These are phyloP conservation scores for Zosterops japonicus DNA, from an alignment of 2,113 vertebrate species.

Conservation along the genomic window DNA sequence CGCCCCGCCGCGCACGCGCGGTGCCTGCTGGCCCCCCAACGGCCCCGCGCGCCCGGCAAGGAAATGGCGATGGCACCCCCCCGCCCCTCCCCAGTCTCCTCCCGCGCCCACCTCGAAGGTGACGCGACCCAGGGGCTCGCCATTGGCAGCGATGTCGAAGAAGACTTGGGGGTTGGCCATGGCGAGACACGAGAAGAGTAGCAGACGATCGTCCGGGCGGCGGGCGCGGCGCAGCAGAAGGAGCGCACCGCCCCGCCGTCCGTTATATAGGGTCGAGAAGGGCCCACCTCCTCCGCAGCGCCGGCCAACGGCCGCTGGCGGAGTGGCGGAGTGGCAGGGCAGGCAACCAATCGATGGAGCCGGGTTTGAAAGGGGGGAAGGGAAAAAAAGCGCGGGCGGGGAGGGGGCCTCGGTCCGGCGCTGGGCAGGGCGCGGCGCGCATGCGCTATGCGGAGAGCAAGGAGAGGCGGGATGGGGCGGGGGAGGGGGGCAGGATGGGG, in stretches of 20 bases:
- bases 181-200: not conserved
- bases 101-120: conserved; percentile 76
- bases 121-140: conserved; percentile 64
- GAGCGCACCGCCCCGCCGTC: fast-evolving
- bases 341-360: not conserved
- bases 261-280: not conserved
- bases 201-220: fast-evolving
- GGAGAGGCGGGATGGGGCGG: not conserved
- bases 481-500: not conserved
- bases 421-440: not conserved
- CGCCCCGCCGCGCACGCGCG: not conserved
- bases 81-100: not conserved
- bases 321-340: not conserved
- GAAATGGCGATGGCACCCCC: not conserved
- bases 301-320: not conserved
- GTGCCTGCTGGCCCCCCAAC: not conserved
- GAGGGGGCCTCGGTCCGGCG: not conserved
- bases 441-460: not conserved
- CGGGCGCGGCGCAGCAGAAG: conserved; percentile 15
- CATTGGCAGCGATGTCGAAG: conserved; percentile 75
- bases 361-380: not conserved
- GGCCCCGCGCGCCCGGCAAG: not conserved
- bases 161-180: conserved; percentile 78
- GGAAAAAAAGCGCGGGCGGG: not conserved
- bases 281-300: not conserved